Evolutionary conservation across 2,113 vertebrate species (phyloP).

Genomic region (Pluvialis apricaria): DNA sequence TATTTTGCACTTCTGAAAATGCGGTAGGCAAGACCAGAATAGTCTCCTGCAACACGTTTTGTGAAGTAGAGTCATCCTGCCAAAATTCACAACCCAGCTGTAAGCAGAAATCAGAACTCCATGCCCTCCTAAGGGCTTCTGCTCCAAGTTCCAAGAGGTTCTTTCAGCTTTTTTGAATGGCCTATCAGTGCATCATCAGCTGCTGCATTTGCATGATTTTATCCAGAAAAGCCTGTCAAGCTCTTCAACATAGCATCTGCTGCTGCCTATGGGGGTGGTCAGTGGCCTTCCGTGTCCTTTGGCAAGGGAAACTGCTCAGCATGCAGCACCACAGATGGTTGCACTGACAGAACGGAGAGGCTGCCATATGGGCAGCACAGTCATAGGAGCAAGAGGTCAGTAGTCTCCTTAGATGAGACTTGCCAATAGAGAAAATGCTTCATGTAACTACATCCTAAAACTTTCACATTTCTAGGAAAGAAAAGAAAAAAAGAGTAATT

Average conservation of each 20-base stretch:
- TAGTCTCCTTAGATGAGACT: not conserved
- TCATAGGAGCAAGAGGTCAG: not conserved
- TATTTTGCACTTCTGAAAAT: not conserved
- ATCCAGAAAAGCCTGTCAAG: not conserved
- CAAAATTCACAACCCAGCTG: not conserved
- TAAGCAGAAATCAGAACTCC: not conserved
- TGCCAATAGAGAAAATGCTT: not conserved
- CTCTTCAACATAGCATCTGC: not conserved
- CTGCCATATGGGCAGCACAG: not conserved
- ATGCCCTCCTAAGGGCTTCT: not conserved
- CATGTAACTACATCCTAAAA: not conserved
- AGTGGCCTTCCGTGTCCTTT: not conserved
- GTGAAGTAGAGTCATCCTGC: not conserved
- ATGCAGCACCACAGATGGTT: not conserved
- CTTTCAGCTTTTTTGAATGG: not conserved
- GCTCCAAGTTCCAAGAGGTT: not conserved
- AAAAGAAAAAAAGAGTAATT: not conserved
- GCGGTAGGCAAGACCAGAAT: not conserved
- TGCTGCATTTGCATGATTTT: not conserved
- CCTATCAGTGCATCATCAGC: not conserved
- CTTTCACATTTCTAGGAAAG: not conserved
- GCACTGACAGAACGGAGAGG: not conserved
- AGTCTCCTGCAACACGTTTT: not conserved
- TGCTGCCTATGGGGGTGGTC: rapidly evolving
- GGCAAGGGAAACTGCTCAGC: not conserved